Evolutionary conservation across 2,888 invertebrate species (phyloP).

Genomic region (Harmothoe impar): DNA sequence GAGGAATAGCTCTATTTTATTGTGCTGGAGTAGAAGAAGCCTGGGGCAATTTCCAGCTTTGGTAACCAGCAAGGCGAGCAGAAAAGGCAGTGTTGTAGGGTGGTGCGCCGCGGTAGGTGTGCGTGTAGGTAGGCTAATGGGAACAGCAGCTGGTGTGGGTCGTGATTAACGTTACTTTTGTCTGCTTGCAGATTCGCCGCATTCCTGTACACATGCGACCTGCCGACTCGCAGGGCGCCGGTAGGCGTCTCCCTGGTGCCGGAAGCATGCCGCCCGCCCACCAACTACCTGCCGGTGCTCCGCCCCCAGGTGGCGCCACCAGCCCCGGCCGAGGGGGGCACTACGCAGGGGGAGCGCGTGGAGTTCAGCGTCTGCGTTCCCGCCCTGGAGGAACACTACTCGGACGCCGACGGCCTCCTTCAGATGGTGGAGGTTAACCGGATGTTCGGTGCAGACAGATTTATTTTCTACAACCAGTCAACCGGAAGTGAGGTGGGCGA

Average conservation of each 20-base stretch:
- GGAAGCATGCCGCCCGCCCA: conserved; percentile 44
- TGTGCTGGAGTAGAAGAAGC: no score
- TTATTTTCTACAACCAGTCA: conserved; percentile 61
- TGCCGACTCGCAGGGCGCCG: conserved; percentile 33
- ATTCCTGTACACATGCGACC: conserved; percentile 47
- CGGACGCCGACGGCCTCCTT: conserved; percentile 38
- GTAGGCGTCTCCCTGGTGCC: conserved; percentile 42
- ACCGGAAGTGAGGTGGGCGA: conserved; percentile 36
- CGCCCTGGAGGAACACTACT: conserved; percentile 31
- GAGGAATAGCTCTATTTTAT: no score
- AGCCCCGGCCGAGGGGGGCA: no score
- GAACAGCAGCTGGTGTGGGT: neutral
- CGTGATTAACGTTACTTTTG: neutral
- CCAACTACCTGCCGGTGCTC: conserved; percentile 40
- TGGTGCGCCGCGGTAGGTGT: neutral
- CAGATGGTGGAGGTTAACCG: conserved; percentile 62
- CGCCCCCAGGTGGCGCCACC: conserved; percentile 10
- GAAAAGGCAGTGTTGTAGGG: neutral
- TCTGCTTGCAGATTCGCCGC: conserved; percentile 21
- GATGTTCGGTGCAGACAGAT: conserved; percentile 65
- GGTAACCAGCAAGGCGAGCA: neutral
- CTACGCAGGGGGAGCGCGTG: neutral
- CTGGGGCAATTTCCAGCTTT: no score
- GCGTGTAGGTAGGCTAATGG: neutral
- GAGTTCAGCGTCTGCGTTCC: conserved; percentile 60